phyloP scores from a whole-genome alignment of 2,113 vertebrate species.

The Thymallus thymallus region DNA sequence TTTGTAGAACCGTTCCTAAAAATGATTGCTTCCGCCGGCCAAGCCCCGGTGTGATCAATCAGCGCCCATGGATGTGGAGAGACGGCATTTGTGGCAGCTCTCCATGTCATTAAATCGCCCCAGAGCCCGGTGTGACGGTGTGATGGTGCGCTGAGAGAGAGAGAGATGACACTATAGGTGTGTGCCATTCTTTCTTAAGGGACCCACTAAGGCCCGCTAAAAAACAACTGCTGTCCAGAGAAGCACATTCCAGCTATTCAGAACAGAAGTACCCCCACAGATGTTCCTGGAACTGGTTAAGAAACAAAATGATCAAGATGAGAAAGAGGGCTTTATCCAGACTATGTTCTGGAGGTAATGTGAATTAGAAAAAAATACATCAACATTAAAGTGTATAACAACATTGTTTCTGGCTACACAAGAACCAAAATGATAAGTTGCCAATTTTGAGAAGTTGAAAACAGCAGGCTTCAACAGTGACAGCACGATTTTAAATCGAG shows the following conservation, averaged over 20 bases:
- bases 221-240: slow-evolving; percentile 3
- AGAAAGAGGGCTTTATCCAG: neutral
- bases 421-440: slow-evolving; percentile 1
- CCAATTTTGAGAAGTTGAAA: neutral
- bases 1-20: slow-evolving; percentile 32
- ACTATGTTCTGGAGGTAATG: neutral
- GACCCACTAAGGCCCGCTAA: neutral
- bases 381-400: neutral
- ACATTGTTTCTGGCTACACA: neutral
- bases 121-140: neutral
- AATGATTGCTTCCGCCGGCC: slow-evolving; percentile 42
- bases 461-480: neutral
- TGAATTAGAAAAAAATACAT: neutral
- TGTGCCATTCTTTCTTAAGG: slow-evolving; percentile 21
- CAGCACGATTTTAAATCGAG: neutral
- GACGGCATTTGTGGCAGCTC: slow-evolving; percentile 25
- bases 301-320: slow-evolving; percentile 1
- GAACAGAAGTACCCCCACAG: neutral
- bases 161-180: slow-evolving; percentile 20
- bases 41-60: slow-evolving; percentile 42
- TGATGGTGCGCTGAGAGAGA: neutral
- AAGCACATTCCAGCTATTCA: slow-evolving; percentile 15
- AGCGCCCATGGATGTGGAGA: slow-evolving; percentile 19
- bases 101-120: slow-evolving; percentile 39
- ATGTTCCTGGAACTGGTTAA: neutral